These are phyloP conservation scores for Nesospiza acunhae DNA, from an alignment of 2,113 vertebrate genomes.

Conservation along the genomic window DNA sequence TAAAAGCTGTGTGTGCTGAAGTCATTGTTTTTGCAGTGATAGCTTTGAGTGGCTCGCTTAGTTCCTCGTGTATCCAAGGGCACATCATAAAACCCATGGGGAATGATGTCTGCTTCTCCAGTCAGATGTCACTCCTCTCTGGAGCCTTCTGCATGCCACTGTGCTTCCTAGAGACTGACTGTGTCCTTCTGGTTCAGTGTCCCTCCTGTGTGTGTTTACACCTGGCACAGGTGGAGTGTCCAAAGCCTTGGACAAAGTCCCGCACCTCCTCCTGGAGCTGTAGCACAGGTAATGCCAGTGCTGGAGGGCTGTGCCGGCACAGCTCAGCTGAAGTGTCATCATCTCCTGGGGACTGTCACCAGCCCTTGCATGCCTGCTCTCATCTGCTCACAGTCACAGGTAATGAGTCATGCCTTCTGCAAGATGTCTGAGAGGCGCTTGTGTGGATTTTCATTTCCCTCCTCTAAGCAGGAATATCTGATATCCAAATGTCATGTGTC, in stretches of 20 bases:
- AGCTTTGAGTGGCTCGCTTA: background rate
- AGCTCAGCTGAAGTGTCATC: background rate
- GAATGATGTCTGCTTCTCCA: background rate
- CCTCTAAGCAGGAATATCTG: background rate
- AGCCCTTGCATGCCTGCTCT: background rate
- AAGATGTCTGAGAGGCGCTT: background rate
- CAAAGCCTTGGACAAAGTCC: background rate
- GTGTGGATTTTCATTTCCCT: background rate
- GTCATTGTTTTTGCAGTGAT: background rate
- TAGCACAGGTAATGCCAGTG: background rate
- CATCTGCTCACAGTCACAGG: fast-evolving
- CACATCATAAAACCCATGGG: background rate
- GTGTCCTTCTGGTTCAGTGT: background rate
- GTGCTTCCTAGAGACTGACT: background rate
- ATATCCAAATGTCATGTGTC: background rate
- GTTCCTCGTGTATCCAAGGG: background rate
- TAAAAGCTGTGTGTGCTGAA: background rate
- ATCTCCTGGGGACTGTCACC: background rate
- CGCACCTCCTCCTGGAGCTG: background rate
- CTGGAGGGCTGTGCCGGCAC: background rate
- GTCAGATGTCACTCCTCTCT: background rate
- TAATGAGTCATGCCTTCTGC: background rate
- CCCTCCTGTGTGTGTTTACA: fast-evolving
- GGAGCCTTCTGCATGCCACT: background rate
- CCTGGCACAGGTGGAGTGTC: background rate